These are phyloP conservation scores for Epiblema foenella DNA, from an alignment of 2,888 invertebrate genomes.

Conservation along the genomic window DNA sequence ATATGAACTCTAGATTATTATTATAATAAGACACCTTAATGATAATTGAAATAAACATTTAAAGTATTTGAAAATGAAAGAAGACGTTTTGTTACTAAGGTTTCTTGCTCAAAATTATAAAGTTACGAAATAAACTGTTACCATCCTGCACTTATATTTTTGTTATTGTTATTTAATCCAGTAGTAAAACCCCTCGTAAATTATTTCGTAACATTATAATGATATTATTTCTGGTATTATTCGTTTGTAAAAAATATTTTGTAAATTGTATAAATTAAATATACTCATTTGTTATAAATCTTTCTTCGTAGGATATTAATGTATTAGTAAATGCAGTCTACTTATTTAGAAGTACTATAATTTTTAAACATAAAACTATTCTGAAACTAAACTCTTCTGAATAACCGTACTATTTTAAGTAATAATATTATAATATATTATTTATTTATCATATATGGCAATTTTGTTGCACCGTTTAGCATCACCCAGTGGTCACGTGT, in stretches of 20 bases:
- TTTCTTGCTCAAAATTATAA: not conserved
- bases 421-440: too few species aligned
- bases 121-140: not conserved
- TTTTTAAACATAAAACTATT: too few species aligned
- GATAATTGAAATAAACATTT: not conserved
- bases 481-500: too few species aligned
- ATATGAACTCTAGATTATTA: not conserved
- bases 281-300: not conserved
- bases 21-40: not conserved
- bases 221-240: not conserved
- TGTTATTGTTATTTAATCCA: too few species aligned
- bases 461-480: too few species aligned
- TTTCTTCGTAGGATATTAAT: not conserved
- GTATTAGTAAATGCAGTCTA: constrained; percentile 21
- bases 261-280: constrained; percentile 18
- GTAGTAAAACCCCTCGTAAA: not conserved
- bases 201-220: not conserved
- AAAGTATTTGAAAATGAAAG: not conserved
- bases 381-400: too few species aligned
- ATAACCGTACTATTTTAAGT: too few species aligned
- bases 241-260: not conserved
- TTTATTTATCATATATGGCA: too few species aligned
- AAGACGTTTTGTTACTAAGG: not conserved
- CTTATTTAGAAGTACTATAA: too few species aligned
- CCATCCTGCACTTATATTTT: too few species aligned